Percentiles rank a stretch among this genome's conserved stretches.
Conservation (phyloP, 2,113 vertebrate genomes). For the Gracilinanus agilis region DNA sequence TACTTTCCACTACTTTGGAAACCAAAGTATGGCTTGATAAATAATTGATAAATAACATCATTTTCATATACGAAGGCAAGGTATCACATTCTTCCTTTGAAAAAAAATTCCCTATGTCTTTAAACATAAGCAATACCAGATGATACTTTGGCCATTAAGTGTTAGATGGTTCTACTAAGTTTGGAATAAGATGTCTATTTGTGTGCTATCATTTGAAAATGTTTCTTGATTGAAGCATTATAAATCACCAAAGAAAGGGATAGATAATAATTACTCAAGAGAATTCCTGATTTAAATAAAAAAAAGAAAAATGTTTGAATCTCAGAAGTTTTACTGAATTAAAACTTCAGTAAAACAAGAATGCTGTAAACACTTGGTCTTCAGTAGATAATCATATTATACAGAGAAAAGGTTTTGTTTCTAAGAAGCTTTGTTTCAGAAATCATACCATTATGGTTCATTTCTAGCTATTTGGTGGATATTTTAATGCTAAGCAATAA, state of each 20-base stretch:
- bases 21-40: not conserved
- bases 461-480: not conserved
- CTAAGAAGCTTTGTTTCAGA: not conserved
- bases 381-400: not conserved
- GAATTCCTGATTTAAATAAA: conserved; percentile 20
- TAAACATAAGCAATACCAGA: not conserved
- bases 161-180: not conserved
- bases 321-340: not conserved
- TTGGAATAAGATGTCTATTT: conserved; percentile 10
- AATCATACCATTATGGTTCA: not conserved
- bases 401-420: not conserved
- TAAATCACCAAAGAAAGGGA: not conserved
- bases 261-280: conserved; percentile 14
- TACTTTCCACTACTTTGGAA: not conserved
- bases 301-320: conserved; percentile 42
- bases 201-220: conserved; percentile 7
- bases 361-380: not conserved
- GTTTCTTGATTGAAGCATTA: conserved; percentile 24
- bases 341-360: not conserved
- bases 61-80: not conserved
- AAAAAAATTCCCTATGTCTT: not conserved
- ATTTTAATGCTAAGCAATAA: not conserved
- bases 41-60: not conserved
- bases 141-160: too few species aligned
- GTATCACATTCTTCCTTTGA: not conserved